Conservation (phyloP, 2,888 invertebrate species). For the Agrypnus murinus region DNA sequence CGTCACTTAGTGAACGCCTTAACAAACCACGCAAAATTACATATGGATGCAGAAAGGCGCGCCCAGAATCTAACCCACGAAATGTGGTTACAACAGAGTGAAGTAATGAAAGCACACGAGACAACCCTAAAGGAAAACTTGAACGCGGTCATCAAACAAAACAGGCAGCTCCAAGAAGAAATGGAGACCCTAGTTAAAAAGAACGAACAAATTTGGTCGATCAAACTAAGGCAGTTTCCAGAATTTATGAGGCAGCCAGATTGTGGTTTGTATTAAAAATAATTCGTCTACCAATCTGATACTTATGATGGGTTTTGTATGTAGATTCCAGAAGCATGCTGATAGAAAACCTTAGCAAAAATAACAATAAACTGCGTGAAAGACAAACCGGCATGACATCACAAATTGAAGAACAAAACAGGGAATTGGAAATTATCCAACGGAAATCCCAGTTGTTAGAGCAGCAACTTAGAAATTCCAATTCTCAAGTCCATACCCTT, state of each 20-base stretch:
- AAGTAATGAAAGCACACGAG: constrained; percentile 61
- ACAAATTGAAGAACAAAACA: constrained; percentile 62
- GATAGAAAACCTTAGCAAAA: constrained; percentile 59
- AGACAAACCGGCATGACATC: constrained; percentile 58
- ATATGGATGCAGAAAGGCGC: constrained; percentile 62
- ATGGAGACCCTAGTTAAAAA: constrained; percentile 62
- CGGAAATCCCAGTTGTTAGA: constrained; percentile 61
- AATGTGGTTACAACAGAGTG: constrained; percentile 65
- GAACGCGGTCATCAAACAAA: constrained; percentile 62
- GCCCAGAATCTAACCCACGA: constrained; percentile 62
- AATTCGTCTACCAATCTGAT: too few relatives aligned
- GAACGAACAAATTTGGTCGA: constrained; percentile 60
- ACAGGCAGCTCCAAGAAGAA: constrained; percentile 64
- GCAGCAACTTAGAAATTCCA: constrained; percentile 58
- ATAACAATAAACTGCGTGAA: constrained; percentile 63
- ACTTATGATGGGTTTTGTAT: too few relatives aligned
- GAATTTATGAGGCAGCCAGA: neutral
- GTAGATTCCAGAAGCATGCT: constrained; percentile 28
- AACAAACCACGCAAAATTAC: constrained; percentile 60
- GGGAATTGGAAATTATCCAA: constrained; percentile 60
- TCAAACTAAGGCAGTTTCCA: constrained; percentile 9
- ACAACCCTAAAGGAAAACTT: constrained; percentile 61
- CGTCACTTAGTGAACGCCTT: constrained; percentile 60
- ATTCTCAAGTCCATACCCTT: constrained; percentile 60
- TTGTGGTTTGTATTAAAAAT: constrained; percentile 18